phyloP scores from a whole-genome alignment of 1,140 invertebrate genomes.

The Eueides isabella region DNA sequence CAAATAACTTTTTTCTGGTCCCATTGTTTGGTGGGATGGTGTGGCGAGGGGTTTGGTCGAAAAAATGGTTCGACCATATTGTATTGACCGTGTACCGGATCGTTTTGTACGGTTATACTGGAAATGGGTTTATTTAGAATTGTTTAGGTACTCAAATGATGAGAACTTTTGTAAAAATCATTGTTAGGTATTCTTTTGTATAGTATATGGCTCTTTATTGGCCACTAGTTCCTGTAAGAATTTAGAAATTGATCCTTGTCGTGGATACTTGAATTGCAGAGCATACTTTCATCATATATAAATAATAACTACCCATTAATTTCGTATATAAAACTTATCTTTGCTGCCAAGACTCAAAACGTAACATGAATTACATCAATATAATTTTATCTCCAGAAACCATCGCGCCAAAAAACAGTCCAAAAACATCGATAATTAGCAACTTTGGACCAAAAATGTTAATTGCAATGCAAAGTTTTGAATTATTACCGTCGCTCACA shows the following conservation, averaged over 20 bases:
- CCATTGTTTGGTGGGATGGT: conserved; percentile 6
- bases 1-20: conserved; percentile 3
- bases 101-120: conserved; percentile 9
- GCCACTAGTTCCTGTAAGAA: neutral
- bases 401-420: neutral
- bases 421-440: conserved; percentile 7
- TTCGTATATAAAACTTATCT: too few species aligned
- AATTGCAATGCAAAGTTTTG: conserved; percentile 8
- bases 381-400: neutral
- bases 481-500: neutral
- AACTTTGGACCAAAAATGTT: neutral
- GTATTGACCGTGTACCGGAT: conserved; percentile 12
- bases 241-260: neutral
- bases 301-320: neutral
- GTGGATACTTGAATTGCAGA: neutral
- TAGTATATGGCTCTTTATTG: neutral
- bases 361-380: neutral
- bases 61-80: conserved; percentile 14
- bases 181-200: neutral
- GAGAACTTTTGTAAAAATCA: neutral
- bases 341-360: neutral
- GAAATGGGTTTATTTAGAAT: conserved; percentile 6
- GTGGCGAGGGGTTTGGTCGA: neutral
- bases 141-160: conserved; percentile 1
- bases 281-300: neutral